Evolutionary conservation across 2,113 vertebrate genomes (phyloP), one percentile per base, ranked within the genome.

Genomic region (Pipa parva): DNA sequence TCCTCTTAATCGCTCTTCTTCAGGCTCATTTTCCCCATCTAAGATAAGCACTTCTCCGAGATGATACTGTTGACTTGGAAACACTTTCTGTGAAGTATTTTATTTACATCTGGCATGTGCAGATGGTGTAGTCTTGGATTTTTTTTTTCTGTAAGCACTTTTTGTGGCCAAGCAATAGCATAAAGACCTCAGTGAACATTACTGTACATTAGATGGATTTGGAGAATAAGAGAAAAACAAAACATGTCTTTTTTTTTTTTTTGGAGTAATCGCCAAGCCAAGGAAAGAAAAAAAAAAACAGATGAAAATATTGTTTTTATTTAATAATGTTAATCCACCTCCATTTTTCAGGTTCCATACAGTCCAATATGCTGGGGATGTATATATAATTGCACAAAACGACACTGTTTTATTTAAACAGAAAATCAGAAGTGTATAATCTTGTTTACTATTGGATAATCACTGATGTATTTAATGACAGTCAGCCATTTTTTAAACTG

Each of bases 401-500:
- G 61, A 60, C 78, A 74, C 77, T 74, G 54, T 66, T 54, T 59
- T 67, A 75, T 76, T 72, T 79, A 76, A 49, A 52, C 46, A 48
- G 72, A 45, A 54, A 51, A n/a, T n/a, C n/a, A n/a, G n/a, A n/a
- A n/a, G n/a, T n/a, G n/a, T 71, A 73, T 76, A 76, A 46, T 87
- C 88, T 68, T 89, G 84, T 87, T 86, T 88, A 83, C 76, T 76
- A 77, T 81, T 81, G 76, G 76, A 83, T 83, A 80, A 83, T 76
- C 75, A 86, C 87, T 90, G 87, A 88, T 85, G 68, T 89, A 87
- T 89, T 89, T 88, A 82, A 76, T 80, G 75, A 81, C 56, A 63
- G 78, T 89, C 89, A 86, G 88, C 85, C 73, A 73, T 87, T 88
- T 81, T 87, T 76, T 83, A 89, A 89, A 83, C 78, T 81, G 3